A percentile compares a stretch with the other conserved stretches of the same genome.
Conservation (phyloP, 2,797 vertebrate genomes). For the Pangasius mekongensis region DNA sequence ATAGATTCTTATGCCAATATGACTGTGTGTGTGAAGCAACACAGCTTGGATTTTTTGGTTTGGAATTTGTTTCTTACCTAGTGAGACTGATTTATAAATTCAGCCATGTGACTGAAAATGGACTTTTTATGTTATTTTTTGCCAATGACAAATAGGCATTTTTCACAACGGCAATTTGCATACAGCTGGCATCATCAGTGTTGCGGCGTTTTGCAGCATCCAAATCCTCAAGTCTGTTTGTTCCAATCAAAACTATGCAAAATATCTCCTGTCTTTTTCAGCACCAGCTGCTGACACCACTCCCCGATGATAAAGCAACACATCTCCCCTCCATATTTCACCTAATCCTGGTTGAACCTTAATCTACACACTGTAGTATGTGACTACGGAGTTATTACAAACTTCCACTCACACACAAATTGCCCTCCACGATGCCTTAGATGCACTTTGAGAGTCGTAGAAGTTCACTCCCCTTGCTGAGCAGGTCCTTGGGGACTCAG, state of each 20-base stretch:
- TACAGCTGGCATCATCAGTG: constrained; percentile 37
- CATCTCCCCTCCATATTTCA: neutral
- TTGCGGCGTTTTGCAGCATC: neutral
- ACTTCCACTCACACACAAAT: constrained; percentile 13
- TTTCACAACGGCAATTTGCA: constrained; percentile 23
- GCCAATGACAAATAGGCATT: constrained; percentile 2
- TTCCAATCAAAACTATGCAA: constrained; percentile 27
- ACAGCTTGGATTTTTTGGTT: constrained; percentile 1
- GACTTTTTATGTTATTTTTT: constrained; percentile 4
- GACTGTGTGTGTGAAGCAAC: constrained; percentile 11
- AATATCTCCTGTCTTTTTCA: constrained; percentile 12
- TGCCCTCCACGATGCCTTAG: constrained; percentile 18
- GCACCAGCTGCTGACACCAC: constrained; percentile 28
- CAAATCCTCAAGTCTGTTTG: constrained; percentile 22
- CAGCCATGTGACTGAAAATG: constrained; percentile 2
- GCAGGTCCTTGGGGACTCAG: constrained; percentile 53
- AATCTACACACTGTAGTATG: neutral
- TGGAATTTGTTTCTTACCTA: neutral
- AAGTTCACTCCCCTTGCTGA: constrained; percentile 44
- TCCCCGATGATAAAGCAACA: neutral
- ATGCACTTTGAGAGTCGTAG: constrained; percentile 23
- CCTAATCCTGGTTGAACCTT: neutral
- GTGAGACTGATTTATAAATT: neutral
- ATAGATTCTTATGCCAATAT: neutral
- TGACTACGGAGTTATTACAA: neutral